Evolutionary conservation across 2,113 vertebrate genomes (phyloP).

Genomic region (Pseudonaja textilis): DNA sequence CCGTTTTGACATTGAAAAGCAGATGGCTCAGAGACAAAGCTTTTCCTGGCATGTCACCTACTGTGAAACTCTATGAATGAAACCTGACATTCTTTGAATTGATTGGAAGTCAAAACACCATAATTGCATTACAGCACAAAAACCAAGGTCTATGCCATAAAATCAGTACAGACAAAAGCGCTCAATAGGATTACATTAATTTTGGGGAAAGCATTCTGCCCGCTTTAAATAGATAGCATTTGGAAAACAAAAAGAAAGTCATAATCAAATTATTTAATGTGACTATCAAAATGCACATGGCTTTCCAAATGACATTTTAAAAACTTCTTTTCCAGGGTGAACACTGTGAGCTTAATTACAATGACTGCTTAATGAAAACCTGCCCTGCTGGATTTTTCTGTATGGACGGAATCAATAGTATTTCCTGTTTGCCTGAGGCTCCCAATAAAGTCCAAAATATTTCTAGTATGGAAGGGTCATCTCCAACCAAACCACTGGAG

Average conservation of each 20-base stretch:
- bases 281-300: slow-evolving; percentile 45
- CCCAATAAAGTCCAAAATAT: slow-evolving; percentile 36
- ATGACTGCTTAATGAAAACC: slow-evolving; percentile 77
- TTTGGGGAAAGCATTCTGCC: slow-evolving; percentile 36
- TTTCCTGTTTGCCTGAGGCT: slow-evolving; percentile 72
- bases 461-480: slow-evolving; percentile 31
- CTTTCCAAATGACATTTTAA: slow-evolving; percentile 30
- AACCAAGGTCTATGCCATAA: not conserved
- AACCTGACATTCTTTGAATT: slow-evolving; percentile 10
- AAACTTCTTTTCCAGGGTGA: slow-evolving; percentile 68
- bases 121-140: slow-evolving; percentile 29
- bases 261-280: slow-evolving; percentile 29
- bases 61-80: not conserved
- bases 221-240: slow-evolving; percentile 7
- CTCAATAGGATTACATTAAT: slow-evolving; percentile 31
- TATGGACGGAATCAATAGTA: slow-evolving; percentile 79
- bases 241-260: slow-evolving; percentile 29
- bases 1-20: not conserved
- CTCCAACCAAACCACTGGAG: slow-evolving; percentile 45
- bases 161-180: slow-evolving; percentile 22
- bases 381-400: slow-evolving; percentile 78
- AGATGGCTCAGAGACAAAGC: not conserved
- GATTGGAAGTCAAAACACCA: slow-evolving; percentile 25
- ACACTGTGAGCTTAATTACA: slow-evolving; percentile 82
- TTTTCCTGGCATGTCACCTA: slow-evolving; percentile 14